Evolutionary conservation across 2,888 invertebrate genomes (phyloP), one percentile per base, ranked within the genome.

Genomic region (Sussaba pulchella): DNA sequence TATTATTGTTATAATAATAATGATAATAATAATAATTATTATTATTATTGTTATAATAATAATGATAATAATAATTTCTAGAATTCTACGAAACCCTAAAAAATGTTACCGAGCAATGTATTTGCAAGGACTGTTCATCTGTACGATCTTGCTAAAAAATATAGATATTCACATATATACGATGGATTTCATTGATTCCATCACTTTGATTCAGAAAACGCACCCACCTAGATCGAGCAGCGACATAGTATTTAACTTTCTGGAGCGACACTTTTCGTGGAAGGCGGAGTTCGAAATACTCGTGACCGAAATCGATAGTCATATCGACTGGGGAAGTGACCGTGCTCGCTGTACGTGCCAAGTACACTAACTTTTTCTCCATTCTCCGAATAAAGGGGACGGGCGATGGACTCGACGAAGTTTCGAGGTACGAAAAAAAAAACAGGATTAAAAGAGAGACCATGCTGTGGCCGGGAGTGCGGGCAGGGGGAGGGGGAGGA

Each of bases 171-270:
- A n/a, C n/a, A n/a, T n/a, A n/a, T n/a, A n/a, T n/a, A n/a, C n/a
- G n/a, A n/a, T n/a, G n/a, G n/a, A n/a, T n/a, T n/a, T n/a, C n/a
- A n/a, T n/a, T n/a, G n/a, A n/a, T n/a, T n/a, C n/a, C n/a, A n/a
- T n/a, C n/a, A n/a, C n/a, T n/a, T n/a, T n/a, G n/a, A n/a, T n/a
- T n/a, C n/a, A n/a, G n/a, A n/a, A n/a, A n/a, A n/a, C n/a, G n/a
- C n/a, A n/a, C n/a, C n/a, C n/a, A n/a, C n/a, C n/a, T n/a, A n/a
- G n/a, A n/a, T 17, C 24, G 19, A 26, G 67, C 74, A 64, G 52
- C 70, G 79, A 71, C 74, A 79, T 75, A 79, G 79, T 79, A 43
- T 74, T 50, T 59, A 41, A 75, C 52, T 52, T 57, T 17, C 26
- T 59, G 41, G 71, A 66, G 66, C 54, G 52, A 74, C 63, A 69